Evolutionary conservation across 2,888 invertebrate species (phyloP).

Genomic region (Leptinotarsa juncta): DNA sequence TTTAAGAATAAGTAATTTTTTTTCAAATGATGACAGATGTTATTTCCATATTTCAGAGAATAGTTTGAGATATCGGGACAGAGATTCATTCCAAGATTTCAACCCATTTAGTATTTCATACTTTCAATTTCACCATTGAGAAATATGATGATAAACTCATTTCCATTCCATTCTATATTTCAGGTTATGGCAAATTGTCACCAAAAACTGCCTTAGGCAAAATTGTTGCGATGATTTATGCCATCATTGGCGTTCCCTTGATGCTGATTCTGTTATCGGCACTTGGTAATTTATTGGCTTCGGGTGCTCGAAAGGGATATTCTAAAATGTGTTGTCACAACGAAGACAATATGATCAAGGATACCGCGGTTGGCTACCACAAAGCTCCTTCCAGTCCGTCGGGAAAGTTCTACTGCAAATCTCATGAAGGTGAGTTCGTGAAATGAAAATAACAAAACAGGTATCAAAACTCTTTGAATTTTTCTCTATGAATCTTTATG

Average conservation of each 20-base stretch:
- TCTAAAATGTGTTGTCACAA: conserved; percentile 65
- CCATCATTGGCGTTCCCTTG: conserved; percentile 87
- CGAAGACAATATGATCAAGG: conserved; percentile 37
- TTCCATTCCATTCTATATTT: conserved; percentile 35
- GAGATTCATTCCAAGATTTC: no score
- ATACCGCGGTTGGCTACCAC: conserved; percentile 66
- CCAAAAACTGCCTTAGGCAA: conserved; percentile 86
- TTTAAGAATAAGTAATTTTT: no score
- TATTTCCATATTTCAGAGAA: no score
- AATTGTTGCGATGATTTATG: conserved; percentile 87
- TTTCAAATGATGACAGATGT: no score
- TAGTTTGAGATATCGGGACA: no score
- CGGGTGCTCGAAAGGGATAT: conserved; percentile 79
- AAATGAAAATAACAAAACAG: not conserved
- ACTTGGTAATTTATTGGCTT: conserved; percentile 83
- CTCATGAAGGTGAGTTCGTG: conserved; percentile 49
- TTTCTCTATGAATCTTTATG: no score
- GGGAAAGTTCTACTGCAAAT: conserved; percentile 64
- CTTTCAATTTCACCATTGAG: no score
- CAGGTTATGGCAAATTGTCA: conserved; percentile 88
- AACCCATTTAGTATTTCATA: no score
- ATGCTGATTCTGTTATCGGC: conserved; percentile 89
- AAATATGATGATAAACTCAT: not conserved
- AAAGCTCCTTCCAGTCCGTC: conserved; percentile 70
- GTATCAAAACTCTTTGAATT: no score